Percentiles rank a stretch among this genome's conserved stretches.
phyloP scores from a whole-genome alignment of 2,888 invertebrate genomes.

The Drosophila borborema region DNA sequence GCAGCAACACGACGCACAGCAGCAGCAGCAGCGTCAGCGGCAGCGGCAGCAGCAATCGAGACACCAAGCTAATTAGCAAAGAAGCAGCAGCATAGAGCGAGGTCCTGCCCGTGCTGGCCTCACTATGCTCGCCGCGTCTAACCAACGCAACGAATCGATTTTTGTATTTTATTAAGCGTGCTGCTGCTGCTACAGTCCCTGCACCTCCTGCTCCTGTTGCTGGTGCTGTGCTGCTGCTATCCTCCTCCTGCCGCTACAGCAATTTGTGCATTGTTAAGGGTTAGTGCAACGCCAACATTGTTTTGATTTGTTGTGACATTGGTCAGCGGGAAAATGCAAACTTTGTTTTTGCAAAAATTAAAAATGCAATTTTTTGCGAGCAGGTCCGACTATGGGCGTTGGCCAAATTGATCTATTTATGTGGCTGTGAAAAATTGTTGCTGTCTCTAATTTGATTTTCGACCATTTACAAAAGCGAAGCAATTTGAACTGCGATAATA shows the following conservation, averaged over 20 bases:
- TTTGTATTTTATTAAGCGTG: conserved; percentile 77
- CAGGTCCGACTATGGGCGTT: too few species aligned
- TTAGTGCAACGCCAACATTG: conserved; percentile 59
- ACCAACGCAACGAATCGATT: conserved; percentile 81
- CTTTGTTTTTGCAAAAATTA: too few species aligned
- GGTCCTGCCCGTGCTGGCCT: conserved; percentile 23
- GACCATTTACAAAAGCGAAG: too few species aligned
- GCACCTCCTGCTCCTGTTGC: background rate
- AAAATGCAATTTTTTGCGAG: too few species aligned
- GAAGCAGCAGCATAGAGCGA: conserved; percentile 34
- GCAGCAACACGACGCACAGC: conserved; percentile 62
- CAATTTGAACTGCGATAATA: too few species aligned
- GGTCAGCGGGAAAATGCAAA: conserved; percentile 50
- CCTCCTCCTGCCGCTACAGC: conserved; percentile 28
- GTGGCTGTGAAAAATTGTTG: too few species aligned
- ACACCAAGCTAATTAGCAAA: conserved; percentile 73
- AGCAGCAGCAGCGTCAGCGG: too few species aligned
- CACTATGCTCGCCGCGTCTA: background rate
- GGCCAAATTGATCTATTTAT: too few species aligned
- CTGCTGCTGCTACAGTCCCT: background rate
- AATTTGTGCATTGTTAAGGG: conserved; percentile 77
- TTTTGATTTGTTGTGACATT: conserved; percentile 85
- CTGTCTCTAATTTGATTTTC: too few species aligned
- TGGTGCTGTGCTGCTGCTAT: background rate
- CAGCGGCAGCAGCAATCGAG: conserved; percentile 27